Evolutionary conservation across 2,797 vertebrate genomes (phyloP), one percentile per base, ranked within the genome.

Genomic region (Amniataba percoides): DNA sequence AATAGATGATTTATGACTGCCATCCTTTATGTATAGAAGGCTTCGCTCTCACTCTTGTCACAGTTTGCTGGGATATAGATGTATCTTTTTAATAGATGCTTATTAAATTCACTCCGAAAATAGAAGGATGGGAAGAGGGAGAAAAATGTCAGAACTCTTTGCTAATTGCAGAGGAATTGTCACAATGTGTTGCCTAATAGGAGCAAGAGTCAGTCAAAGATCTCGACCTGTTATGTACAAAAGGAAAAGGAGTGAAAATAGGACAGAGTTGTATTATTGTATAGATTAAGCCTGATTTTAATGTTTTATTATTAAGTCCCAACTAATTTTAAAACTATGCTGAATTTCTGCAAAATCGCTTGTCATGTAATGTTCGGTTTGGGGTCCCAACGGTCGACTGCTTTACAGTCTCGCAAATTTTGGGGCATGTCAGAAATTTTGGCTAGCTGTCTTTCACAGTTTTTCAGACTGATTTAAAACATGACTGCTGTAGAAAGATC

Each of bases 1-100:
- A 78, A 74, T 53, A 64, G 39, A 40, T 82, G 73, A 86, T 83
- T 82, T 82, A 86, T 74, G 64, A 59, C 27, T 52, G 43, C 12
- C 70, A 82, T 67, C 63, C 48, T 49, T 82, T 77, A 67, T 49
- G 46, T 71, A 25, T 56, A 39, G 52, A 60, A 69, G 25, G 36
- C 56, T 58, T 72, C 51, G 40, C 27, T 42, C 56, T 66, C 49
- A 23, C 39, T 53, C 36, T 68, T 71, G 52, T 64, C 52, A 73
- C n/a, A 58, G 48, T 62, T 71, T 71, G 25, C 57, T 57, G 36
- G 57, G 69, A 64, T 60, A 52, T 16, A 61, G n/a, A 77, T 74
- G 51, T 18, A 61, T 71, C 55, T 49, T 74, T 9, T 76, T 78
- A 56, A 68, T 18, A 71, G 53, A 58, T 43, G 57, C 74, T 53